These are phyloP conservation scores for Larimichthys crocea DNA, from an alignment of 2,113 vertebrate genomes.

Conservation along the genomic window DNA sequence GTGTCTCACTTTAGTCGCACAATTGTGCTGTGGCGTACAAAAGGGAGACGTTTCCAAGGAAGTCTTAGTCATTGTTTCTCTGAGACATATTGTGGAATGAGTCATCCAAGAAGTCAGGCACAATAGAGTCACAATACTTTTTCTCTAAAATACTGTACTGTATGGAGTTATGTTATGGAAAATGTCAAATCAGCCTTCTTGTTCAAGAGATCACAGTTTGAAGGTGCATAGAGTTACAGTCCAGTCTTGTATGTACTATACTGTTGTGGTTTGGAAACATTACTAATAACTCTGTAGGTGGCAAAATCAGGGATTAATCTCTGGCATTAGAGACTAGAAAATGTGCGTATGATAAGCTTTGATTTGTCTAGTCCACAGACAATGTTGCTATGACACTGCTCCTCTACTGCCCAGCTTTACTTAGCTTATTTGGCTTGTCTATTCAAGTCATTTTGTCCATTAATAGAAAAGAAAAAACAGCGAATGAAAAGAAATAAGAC, in stretches of 20 bases:
- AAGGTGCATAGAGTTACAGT: not conserved
- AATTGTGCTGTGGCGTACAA: conserved; percentile 1
- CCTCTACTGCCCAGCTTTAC: conserved; percentile 3
- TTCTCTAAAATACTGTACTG: not conserved
- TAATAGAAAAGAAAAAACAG: not conserved
- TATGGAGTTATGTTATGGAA: not conserved
- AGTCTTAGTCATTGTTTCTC: conserved; percentile 18
- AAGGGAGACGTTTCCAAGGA: not conserved
- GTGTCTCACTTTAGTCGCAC: not conserved
- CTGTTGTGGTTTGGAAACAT: conserved; percentile 3
- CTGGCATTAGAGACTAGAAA: conserved; percentile 36
- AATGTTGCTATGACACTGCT: conserved; percentile 30
- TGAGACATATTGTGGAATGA: conserved; percentile 28
- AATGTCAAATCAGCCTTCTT: not conserved
- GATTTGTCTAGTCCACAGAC: conserved; percentile 17
- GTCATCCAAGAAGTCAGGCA: not conserved
- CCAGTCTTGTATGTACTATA: not conserved
- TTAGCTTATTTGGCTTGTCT: conserved; percentile 8
- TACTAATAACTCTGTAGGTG: conserved; percentile 28
- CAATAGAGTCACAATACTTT: not conserved
- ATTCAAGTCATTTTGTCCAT: conserved; percentile 35
- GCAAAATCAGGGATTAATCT: conserved; percentile 21
- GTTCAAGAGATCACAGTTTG: conserved; percentile 13
- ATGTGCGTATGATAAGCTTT: conserved; percentile 40
- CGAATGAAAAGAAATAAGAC: not conserved